phyloP scores from a whole-genome alignment of 2,888 invertebrate species.

The Hedychridium roseum region DNA sequence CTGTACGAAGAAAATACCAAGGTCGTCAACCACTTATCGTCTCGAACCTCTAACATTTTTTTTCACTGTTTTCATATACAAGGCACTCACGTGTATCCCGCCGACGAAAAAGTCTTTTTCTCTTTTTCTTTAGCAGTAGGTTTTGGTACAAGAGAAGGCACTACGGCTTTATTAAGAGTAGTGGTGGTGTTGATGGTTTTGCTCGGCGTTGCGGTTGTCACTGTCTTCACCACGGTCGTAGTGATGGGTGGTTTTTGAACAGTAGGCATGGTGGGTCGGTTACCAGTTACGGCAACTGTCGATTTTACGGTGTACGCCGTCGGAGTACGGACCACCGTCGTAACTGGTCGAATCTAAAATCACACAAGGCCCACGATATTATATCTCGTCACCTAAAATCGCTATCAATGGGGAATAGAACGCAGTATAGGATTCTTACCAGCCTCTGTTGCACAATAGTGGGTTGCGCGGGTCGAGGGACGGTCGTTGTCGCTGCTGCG shows the following conservation, averaged over 20 bases:
- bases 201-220: slow-evolving; percentile 49
- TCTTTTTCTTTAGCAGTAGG: slow-evolving; percentile 80
- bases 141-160: slow-evolving; percentile 67
- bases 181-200: slow-evolving; percentile 58
- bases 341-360: slow-evolving; percentile 56
- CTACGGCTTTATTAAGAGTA: slow-evolving; percentile 67
- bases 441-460: slow-evolving; percentile 69
- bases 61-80: too few relatives aligned
- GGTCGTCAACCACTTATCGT: too few relatives aligned
- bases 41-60: too few relatives aligned
- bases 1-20: too few relatives aligned
- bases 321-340: slow-evolving; percentile 56
- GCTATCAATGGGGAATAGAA: neutral
- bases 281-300: slow-evolving; percentile 49
- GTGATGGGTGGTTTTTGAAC: slow-evolving; percentile 47
- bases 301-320: slow-evolving; percentile 55
- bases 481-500: slow-evolving; percentile 60
- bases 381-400: slow-evolving; percentile 8
- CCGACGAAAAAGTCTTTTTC: slow-evolving; percentile 73
- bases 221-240: slow-evolving; percentile 58
- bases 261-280: slow-evolving; percentile 47
- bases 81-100: slow-evolving; percentile 64
- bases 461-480: slow-evolving; percentile 66
- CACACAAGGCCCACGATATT: neutral
- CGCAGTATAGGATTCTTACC: slow-evolving; percentile 48